These are phyloP conservation scores for Theonella swinhoei DNA, from an alignment of 37 sponge, comb jelly and placozoan species.

Conservation along the genomic window DNA sequence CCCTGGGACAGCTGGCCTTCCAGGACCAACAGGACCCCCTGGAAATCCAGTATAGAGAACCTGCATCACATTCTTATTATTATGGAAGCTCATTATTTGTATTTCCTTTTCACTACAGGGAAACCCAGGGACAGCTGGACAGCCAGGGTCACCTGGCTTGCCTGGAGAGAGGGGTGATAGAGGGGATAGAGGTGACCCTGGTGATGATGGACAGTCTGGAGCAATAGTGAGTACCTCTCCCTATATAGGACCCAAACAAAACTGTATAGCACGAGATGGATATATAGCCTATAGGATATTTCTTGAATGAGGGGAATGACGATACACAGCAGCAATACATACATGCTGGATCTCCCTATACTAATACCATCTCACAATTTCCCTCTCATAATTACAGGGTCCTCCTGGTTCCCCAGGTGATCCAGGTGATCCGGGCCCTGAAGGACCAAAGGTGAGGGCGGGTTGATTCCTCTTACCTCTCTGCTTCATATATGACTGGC, in stretches of 20 bases:
- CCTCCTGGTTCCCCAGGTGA: constrained; percentile 28
- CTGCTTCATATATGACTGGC: neutral
- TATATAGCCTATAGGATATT: too few relatives aligned
- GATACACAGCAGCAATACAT: neutral
- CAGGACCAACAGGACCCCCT: constrained; percentile 40
- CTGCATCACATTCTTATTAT: constrained; percentile 17
- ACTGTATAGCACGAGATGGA: too few relatives aligned
- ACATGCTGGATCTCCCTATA: neutral
- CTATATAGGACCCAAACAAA: neutral
- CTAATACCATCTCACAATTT: too few relatives aligned
- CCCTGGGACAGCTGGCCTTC: constrained; percentile 33
- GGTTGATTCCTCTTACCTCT: neutral
- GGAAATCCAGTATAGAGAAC: constrained; percentile 46
- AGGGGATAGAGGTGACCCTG: constrained; percentile 63
- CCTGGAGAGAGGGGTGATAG: constrained; percentile 55
- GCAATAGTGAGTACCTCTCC: constrained; percentile 16
- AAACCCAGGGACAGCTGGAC: constrained; percentile 50
- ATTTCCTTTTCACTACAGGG: constrained; percentile 14
- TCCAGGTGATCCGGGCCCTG: constrained; percentile 40
- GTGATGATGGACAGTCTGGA: constrained; percentile 71
- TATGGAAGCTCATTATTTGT: too few relatives aligned
- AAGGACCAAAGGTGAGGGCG: constrained; percentile 20
- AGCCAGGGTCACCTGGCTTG: constrained; percentile 51
- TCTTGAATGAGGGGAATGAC: too few relatives aligned
- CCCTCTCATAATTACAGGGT: neutral